phyloP scores from a whole-genome alignment of 1,140 invertebrate genomes.

The Paraescarpia echinospica region DNA sequence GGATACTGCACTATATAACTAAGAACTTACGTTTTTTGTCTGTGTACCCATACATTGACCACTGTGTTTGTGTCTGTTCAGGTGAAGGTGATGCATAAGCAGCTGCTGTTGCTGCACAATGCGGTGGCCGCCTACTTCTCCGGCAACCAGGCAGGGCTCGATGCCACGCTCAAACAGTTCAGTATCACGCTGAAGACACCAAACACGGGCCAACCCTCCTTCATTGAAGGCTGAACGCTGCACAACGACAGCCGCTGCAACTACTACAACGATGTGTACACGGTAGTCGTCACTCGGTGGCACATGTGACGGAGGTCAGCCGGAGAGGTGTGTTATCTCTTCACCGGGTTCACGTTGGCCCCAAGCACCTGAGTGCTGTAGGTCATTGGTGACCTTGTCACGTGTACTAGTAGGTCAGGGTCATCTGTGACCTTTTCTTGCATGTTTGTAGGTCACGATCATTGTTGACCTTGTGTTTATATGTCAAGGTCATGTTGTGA shows the following conservation, averaged over 20 bases:
- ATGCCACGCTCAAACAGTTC: slow-evolving; percentile 94
- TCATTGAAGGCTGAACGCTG: slow-evolving; percentile 64
- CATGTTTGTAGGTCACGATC: not conserved
- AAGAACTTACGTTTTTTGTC: too few relatives aligned
- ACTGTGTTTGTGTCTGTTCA: slow-evolving; percentile 57
- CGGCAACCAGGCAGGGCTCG: slow-evolving; percentile 88
- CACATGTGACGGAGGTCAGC: not conserved
- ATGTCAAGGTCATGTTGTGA: not conserved
- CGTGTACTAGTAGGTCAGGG: not conserved
- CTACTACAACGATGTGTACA: too few relatives aligned
- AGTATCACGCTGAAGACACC: slow-evolving; percentile 83
- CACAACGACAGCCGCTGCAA: not conserved
- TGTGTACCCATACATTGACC: not conserved
- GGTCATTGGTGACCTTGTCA: not conserved
- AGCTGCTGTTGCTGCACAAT: slow-evolving; percentile 92
- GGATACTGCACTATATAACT: too few relatives aligned
- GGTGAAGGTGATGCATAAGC: slow-evolving; percentile 98
- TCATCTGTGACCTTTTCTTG: not conserved
- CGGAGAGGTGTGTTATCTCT: not conserved
- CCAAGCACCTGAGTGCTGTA: not conserved
- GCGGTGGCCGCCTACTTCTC: slow-evolving; percentile 95
- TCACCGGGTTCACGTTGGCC: not conserved
- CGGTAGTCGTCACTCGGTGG: not conserved
- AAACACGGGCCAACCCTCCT: slow-evolving; percentile 72
- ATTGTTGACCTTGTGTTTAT: not conserved